phyloP scores from a whole-genome alignment of 2,113 vertebrate species.

The Saguinus midas region DNA sequence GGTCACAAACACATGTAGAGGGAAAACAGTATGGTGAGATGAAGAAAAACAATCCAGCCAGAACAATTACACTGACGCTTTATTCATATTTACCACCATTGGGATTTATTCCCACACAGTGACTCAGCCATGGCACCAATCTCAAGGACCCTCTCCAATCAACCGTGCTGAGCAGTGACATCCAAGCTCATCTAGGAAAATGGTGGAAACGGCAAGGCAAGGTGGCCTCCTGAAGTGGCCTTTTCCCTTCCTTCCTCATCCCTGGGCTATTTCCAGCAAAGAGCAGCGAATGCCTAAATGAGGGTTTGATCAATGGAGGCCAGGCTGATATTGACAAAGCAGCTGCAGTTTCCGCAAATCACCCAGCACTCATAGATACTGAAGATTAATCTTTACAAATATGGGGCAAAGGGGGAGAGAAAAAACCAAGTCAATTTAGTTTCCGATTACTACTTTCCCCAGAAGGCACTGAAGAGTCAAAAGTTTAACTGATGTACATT shows the following conservation, averaged over 20 bases:
- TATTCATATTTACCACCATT: fast-evolving
- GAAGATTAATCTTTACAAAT: conserved; percentile 67
- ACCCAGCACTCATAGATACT: conserved; percentile 2
- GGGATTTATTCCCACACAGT: neutral
- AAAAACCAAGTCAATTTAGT: conserved; percentile 52
- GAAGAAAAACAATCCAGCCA: neutral
- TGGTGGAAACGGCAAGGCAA: neutral
- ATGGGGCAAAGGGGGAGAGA: neutral
- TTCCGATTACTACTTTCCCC: conserved; percentile 53
- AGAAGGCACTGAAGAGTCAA: conserved; percentile 61
- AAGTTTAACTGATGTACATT: conserved; percentile 67
- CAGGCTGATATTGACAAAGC: conserved; percentile 44
- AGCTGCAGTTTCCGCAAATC: conserved; percentile 54
- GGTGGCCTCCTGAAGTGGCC: neutral
- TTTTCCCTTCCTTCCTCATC: neutral
- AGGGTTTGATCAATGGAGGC: conserved; percentile 47
- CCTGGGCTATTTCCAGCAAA: neutral
- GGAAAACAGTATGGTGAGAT: neutral
- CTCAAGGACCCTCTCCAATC: neutral
- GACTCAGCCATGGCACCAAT: neutral
- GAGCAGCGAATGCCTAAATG: neutral
- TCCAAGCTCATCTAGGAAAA: neutral
- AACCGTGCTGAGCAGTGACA: fast-evolving
- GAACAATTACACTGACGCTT: neutral
- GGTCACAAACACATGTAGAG: neutral